Conservation (phyloP, 2,797 vertebrate genomes). For the Anas flavirostris region DNA sequence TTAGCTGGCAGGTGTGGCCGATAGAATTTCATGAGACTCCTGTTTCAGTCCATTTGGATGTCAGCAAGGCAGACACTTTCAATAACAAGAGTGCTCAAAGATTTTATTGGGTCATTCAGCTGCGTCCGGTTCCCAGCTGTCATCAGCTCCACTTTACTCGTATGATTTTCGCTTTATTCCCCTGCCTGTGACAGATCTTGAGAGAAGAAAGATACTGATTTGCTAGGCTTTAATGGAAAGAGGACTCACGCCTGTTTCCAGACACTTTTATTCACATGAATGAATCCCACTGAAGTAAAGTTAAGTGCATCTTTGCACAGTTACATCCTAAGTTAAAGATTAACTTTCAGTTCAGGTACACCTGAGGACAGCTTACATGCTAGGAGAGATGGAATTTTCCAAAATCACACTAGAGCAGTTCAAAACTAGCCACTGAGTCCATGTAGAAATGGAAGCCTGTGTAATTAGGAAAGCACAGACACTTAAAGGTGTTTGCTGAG, state of each 20-base stretch:
- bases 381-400: neutral
- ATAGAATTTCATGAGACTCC: conserved; percentile 39
- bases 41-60: conserved; percentile 37
- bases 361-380: neutral
- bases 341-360: neutral
- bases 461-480: neutral
- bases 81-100: conserved; percentile 41
- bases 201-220: conserved; percentile 14
- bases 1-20: neutral
- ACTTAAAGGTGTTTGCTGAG: neutral
- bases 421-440: neutral
- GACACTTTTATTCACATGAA: neutral
- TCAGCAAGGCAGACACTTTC: conserved; percentile 41
- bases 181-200: neutral
- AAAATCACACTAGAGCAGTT: neutral
- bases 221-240: conserved; percentile 40
- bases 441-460: neutral
- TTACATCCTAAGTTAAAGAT: neutral
- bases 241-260: neutral
- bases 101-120: conserved; percentile 55
- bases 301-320: neutral
- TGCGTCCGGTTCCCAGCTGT: conserved; percentile 48
- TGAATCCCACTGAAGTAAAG: conserved; percentile 1
- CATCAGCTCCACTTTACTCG: conserved; percentile 21
- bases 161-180: conserved; percentile 43